Conservation (phyloP, 1,140 invertebrate genomes). For the Rhopalosiphum padi region DNA sequence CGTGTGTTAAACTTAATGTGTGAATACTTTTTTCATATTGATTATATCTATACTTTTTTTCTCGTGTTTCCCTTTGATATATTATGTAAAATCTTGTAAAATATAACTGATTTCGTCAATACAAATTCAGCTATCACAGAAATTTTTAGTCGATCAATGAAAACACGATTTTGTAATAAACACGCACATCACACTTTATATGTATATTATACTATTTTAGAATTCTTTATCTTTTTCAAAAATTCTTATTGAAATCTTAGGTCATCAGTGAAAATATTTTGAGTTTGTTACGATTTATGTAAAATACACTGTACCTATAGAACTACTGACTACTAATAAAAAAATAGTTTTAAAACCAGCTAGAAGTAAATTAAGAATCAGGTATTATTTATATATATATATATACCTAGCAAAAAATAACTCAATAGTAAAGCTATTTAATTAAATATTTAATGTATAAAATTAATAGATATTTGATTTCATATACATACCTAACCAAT, state of each 20-base stretch:
- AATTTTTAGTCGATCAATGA: neutral
- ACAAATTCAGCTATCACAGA: neutral
- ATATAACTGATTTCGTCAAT: neutral
- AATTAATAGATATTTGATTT: neutral
- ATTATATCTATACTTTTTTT: too few relatives aligned
- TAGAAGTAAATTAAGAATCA: neutral
- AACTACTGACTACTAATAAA: neutral
- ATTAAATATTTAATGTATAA: too few relatives aligned
- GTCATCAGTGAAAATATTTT: neutral
- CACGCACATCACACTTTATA: neutral
- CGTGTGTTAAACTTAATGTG: too few relatives aligned
- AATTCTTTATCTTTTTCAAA: too few relatives aligned
- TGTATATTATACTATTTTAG: neutral
- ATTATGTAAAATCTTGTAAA: neutral
- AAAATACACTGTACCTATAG: too few relatives aligned
- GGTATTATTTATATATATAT: neutral
- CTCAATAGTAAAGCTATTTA: too few relatives aligned
- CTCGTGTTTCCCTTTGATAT: neutral
- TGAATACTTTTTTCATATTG: too few relatives aligned
- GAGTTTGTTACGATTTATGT: too few relatives aligned
- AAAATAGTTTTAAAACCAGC: neutral
- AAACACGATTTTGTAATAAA: neutral
- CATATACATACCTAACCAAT: neutral
- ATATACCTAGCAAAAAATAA: neutral
- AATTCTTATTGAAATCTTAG: too few relatives aligned